A percentile compares a stretch with the other conserved stretches of the same genome.
Conservation (phyloP, 64 coral and sea anemone species). For the Montipora efflorescens region DNA sequence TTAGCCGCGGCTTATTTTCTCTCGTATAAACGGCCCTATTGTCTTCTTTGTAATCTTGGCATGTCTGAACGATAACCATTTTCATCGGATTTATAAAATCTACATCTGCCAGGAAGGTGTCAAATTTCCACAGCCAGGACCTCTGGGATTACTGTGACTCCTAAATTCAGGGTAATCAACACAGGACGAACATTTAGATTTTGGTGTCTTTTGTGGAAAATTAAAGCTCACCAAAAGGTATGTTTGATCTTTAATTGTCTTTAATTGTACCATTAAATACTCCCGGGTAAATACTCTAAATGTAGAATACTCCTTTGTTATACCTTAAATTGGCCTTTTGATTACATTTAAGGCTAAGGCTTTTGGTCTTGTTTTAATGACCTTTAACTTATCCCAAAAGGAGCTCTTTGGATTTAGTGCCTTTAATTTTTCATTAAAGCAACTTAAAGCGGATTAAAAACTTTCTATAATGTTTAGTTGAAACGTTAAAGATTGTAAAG, state of each 20-base stretch:
- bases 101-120: no score
- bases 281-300: no score
- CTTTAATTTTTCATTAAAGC: constrained; percentile 23
- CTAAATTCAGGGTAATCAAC: not conserved
- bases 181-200: constrained; percentile 26
- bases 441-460: not conserved
- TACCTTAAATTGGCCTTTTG: not conserved
- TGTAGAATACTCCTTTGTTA: no score
- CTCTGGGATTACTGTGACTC: no score
- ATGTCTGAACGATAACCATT: no score
- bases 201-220: constrained; percentile 49
- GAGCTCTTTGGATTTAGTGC: not conserved
- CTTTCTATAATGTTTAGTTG: not conserved
- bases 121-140: no score
- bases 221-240: constrained; percentile 40
- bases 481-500: not conserved
- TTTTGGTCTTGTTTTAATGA: constrained; percentile 22
- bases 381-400: constrained; percentile 15
- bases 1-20: no score
- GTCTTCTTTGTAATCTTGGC: not conserved
- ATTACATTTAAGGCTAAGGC: not conserved
- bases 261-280: constrained; percentile 33
- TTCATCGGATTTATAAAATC: no score
- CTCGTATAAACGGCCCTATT: no score
- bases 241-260: constrained; percentile 48